A percentile compares a stretch with the other conserved stretches of the same genome.
These are phyloP conservation scores for Cromileptes altivelis DNA, from an alignment of 2,113 vertebrate genomes.

Conservation along the genomic window DNA sequence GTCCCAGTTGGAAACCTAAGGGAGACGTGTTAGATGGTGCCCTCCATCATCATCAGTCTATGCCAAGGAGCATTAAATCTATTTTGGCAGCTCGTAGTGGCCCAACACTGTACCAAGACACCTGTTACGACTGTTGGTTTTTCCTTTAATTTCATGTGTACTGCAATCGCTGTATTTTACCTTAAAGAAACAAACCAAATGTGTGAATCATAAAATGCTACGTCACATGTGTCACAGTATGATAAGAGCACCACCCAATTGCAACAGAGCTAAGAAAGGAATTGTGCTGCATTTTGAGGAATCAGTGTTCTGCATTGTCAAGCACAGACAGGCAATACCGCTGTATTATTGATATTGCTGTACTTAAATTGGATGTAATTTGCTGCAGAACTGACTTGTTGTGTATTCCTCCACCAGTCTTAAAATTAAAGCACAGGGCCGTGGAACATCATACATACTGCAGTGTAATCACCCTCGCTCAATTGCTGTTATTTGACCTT, in stretches of 20 bases:
- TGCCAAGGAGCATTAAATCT: background rate
- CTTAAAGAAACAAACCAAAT: slow-evolving; percentile 13
- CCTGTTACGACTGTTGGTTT: background rate
- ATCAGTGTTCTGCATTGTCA: slow-evolving; percentile 22
- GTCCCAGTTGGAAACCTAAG: background rate
- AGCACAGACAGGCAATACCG: background rate
- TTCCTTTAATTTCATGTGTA: background rate
- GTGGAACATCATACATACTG: slow-evolving; percentile 40
- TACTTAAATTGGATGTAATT: slow-evolving; percentile 6
- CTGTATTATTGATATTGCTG: slow-evolving; percentile 1
- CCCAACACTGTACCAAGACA: background rate
- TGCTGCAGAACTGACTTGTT: background rate
- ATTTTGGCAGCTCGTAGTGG: background rate
- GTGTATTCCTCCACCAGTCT: slow-evolving; percentile 12
- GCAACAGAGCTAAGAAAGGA: slow-evolving; percentile 16
- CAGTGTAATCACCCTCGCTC: slow-evolving; percentile 64
- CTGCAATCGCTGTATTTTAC: background rate
- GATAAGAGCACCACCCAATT: slow-evolving; percentile 19
- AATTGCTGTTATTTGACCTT: slow-evolving; percentile 73
- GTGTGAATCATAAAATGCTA: background rate
- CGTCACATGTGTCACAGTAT: background rate
- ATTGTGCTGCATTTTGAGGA: background rate
- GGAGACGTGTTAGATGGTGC: background rate
- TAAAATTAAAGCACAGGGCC: slow-evolving; percentile 15
- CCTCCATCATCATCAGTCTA: background rate